Conservation (phyloP, 2,888 invertebrate genomes). For the Lasioglossum oenotherae region DNA sequence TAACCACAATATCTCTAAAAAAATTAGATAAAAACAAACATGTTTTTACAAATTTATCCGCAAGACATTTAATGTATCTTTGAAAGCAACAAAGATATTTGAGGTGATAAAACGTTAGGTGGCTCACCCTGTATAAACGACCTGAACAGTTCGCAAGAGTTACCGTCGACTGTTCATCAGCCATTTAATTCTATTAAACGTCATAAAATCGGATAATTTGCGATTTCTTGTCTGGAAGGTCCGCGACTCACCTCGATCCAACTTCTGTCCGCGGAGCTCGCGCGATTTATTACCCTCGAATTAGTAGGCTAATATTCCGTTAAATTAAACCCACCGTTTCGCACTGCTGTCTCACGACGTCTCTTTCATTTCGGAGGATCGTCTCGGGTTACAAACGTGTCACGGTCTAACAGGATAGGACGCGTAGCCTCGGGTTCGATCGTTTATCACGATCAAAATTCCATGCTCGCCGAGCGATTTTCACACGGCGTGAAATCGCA, state of each 20-base stretch:
- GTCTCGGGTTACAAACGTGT: slow-evolving; percentile 1
- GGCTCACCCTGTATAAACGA: no score
- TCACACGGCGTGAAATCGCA: slow-evolving; percentile 48
- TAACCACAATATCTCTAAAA: no score
- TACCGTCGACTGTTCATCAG: not conserved
- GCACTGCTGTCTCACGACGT: not conserved
- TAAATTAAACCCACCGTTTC: not conserved
- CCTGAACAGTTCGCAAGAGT: no score
- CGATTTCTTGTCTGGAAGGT: not conserved
- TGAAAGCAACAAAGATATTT: no score
- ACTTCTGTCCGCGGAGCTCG: not conserved
- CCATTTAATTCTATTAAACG: not conserved
- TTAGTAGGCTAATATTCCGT: slow-evolving; percentile 9
- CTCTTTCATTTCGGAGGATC: not conserved
- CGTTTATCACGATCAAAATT: slow-evolving; percentile 30
- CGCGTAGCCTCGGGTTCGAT: slow-evolving; percentile 3
- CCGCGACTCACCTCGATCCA: not conserved
- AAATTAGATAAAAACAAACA: no score
- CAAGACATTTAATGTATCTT: no score
- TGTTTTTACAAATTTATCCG: no score
- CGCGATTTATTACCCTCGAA: not conserved
- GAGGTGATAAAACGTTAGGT: no score
- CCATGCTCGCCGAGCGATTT: slow-evolving; percentile 35
- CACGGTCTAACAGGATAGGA: not conserved
- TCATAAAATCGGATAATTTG: no score